Evolutionary conservation across 2,888 invertebrate genomes (phyloP).

Genomic region (Germaria angustata): DNA sequence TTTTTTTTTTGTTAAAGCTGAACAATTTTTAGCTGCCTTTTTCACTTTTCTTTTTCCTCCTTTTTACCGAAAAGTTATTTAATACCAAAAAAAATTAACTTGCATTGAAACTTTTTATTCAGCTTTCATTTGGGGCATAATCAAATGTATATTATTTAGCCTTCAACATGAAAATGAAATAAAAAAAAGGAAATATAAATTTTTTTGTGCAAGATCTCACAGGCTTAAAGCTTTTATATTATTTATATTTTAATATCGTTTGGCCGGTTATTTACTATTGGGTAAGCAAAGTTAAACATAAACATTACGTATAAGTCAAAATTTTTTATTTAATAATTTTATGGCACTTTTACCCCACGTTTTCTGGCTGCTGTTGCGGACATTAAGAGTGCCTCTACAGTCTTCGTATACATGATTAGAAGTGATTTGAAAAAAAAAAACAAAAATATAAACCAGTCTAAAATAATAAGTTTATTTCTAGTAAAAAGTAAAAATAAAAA

Average conservation of each 20-base stretch:
- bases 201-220: neutral
- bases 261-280: neutral
- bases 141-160: slow-evolving; percentile 50
- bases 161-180: slow-evolving; percentile 41
- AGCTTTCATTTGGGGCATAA: slow-evolving; percentile 41
- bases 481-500: too few relatives aligned
- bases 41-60: neutral
- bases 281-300: neutral
- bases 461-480: too few relatives aligned
- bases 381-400: too few relatives aligned
- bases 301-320: neutral
- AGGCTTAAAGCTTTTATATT: neutral
- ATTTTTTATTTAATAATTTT: too few relatives aligned
- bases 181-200: slow-evolving; percentile 1
- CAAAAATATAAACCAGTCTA: neutral
- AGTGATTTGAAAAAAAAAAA: neutral
- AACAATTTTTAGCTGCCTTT: neutral
- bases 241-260: neutral
- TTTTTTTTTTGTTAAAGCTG: slow-evolving; percentile 21
- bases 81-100: neutral
- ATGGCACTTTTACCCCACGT: too few relatives aligned
- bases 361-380: too few relatives aligned
- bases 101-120: neutral
- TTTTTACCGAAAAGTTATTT: slow-evolving; percentile 8
- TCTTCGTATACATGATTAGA: too few relatives aligned